Conservation (phyloP, 2,113 vertebrate species). For the Tupaia chinensis region DNA sequence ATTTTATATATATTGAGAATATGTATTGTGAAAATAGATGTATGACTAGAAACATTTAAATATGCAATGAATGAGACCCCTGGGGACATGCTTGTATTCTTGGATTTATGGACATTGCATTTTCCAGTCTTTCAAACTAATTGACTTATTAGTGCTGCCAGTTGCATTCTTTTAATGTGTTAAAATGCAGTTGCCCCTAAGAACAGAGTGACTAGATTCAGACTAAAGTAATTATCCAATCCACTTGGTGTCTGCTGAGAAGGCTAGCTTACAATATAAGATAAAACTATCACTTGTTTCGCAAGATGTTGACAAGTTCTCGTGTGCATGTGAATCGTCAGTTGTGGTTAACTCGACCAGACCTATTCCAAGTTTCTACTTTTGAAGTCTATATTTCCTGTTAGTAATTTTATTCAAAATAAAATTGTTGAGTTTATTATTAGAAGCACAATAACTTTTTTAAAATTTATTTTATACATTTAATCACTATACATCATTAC, state of each 20-base stretch:
- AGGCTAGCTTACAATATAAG: background rate
- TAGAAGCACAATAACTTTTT: background rate
- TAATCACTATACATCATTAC: too few relatives aligned
- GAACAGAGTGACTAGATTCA: background rate
- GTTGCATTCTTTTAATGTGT: constrained; percentile 15
- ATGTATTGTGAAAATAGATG: background rate
- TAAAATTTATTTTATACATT: too few relatives aligned
- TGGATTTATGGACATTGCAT: background rate
- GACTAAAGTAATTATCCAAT: constrained; percentile 7
- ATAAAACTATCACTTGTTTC: background rate
- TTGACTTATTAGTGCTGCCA: constrained; percentile 23
- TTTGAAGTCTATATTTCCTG: background rate
- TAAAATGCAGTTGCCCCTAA: constrained; percentile 40
- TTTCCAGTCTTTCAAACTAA: constrained; percentile 44
- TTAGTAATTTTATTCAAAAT: constrained; percentile 11
- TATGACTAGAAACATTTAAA: background rate
- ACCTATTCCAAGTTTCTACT: background rate
- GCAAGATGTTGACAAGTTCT: background rate
- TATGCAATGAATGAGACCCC: background rate
- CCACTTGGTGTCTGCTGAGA: background rate
- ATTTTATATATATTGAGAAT: background rate
- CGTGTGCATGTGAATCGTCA: background rate
- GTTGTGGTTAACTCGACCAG: background rate
- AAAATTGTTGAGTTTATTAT: background rate
- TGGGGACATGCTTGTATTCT: background rate